These are phyloP conservation scores for Nomada ferruginata DNA, from an alignment of 2,888 invertebrate species.

Conservation along the genomic window DNA sequence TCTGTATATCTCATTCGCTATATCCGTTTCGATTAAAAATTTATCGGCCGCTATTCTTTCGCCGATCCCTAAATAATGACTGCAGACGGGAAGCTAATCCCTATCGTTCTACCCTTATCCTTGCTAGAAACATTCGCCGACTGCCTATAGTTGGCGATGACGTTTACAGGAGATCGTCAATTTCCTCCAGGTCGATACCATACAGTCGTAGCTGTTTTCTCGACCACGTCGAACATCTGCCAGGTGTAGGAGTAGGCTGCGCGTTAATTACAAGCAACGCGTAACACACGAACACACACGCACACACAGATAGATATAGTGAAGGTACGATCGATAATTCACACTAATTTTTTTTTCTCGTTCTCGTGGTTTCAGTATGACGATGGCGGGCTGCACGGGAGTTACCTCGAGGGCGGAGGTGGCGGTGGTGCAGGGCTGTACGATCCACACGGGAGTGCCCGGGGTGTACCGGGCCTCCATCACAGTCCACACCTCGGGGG, in stretches of 20 bases:
- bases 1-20: too few species aligned
- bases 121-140: too few species aligned
- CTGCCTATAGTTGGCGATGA: too few species aligned
- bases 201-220: neutral
- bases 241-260: neutral
- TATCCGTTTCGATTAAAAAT: too few species aligned
- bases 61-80: neutral
- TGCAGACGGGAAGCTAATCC: too few species aligned
- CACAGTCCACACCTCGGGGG: constrained; percentile 87
- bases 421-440: constrained; percentile 88
- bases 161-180: neutral
- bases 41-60: too few species aligned
- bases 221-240: constrained; percentile 24
- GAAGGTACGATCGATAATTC: constrained; percentile 24
- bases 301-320: neutral
- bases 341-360: constrained; percentile 38
- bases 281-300: neutral
- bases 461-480: constrained; percentile 86
- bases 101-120: too few species aligned
- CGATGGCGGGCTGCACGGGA: constrained; percentile 94
- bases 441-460: constrained; percentile 90
- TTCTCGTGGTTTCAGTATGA: constrained; percentile 89
- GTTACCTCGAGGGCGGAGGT: constrained; percentile 91
- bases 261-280: constrained; percentile 28
- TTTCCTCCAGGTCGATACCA: constrained; percentile 24